phyloP scores from a whole-genome alignment of 2,888 invertebrate species.

The Drosophila neotestacea region DNA sequence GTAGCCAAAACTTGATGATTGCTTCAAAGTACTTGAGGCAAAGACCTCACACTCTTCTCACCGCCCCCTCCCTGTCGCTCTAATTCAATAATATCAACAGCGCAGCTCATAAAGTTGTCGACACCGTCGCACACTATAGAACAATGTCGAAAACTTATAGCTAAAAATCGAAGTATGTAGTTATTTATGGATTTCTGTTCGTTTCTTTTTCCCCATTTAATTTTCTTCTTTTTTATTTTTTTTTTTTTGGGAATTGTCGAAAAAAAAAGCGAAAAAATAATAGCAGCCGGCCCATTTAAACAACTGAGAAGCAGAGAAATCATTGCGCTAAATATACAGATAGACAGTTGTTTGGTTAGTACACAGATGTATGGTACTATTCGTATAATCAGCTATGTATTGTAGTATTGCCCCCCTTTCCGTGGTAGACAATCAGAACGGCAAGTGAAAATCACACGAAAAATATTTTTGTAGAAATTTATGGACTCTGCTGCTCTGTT shows the following conservation, averaged over 20 bases:
- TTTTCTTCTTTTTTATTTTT: constrained; percentile 23
- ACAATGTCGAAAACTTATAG: constrained; percentile 45
- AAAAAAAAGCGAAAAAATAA: constrained; percentile 25
- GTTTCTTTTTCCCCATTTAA: constrained; percentile 5
- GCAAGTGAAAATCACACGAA: constrained; percentile 52
- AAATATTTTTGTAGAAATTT: constrained; percentile 52
- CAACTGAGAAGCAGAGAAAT: constrained; percentile 43
- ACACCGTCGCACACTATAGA: constrained; percentile 53
- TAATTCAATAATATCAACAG: constrained; percentile 13
- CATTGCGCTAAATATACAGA: constrained; percentile 70
- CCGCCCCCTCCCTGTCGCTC: not conserved
- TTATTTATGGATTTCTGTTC: constrained; percentile 69
- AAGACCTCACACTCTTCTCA: constrained; percentile 3
- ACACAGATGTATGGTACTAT: constrained; percentile 54
- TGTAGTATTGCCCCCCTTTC: constrained; percentile 1
- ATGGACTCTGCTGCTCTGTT: constrained; percentile 20
- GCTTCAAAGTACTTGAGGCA: constrained; percentile 42
- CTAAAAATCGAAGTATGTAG: constrained; percentile 63
- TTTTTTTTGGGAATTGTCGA: constrained; percentile 10
- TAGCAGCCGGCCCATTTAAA: constrained; percentile 52
- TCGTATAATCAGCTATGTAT: constrained; percentile 11
- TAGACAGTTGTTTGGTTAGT: constrained; percentile 26
- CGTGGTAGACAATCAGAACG: constrained; percentile 18
- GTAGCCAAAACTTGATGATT: constrained; percentile 35
- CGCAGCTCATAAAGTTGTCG: constrained; percentile 68